Percentiles rank a stretch among this genome's conserved stretches.
These are phyloP conservation scores for Sycophaga agraensis DNA, from an alignment of 1,140 invertebrate species.

Conservation along the genomic window DNA sequence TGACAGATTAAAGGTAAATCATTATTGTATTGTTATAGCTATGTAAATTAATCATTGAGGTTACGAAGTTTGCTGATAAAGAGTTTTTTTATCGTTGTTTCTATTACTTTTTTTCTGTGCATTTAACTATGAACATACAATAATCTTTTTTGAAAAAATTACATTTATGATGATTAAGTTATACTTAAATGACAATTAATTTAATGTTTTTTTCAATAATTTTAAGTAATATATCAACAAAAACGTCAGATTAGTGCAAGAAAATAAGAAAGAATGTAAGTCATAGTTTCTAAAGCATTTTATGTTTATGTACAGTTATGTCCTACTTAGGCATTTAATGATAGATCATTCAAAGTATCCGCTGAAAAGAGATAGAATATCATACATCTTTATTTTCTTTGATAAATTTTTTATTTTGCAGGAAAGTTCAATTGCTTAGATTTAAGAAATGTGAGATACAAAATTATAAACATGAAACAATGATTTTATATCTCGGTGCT, in stretches of 20 bases:
- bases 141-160: not conserved
- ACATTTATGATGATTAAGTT: not conserved
- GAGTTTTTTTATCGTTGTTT: not conserved
- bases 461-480: constrained; percentile 1
- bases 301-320: constrained; percentile 28
- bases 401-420: not conserved
- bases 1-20: no score
- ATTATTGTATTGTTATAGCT: not conserved
- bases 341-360: not conserved
- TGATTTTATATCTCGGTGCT: no score
- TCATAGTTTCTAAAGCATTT: constrained; percentile 2
- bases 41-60: constrained; percentile 7
- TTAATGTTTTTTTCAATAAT: not conserved
- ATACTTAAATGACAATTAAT: not conserved
- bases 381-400: not conserved
- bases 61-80: constrained; percentile 20
- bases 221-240: not conserved
- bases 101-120: not conserved
- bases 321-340: constrained; percentile 24
- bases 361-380: not conserved
- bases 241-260: not conserved
- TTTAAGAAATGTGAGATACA: not conserved
- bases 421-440: no score
- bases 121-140: no score
- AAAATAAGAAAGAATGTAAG: constrained; percentile 3